Percentiles rank a stretch among this genome's conserved stretches.
Conservation (phyloP, 2,113 vertebrate genomes). For the Miniopterus natalensis region DNA sequence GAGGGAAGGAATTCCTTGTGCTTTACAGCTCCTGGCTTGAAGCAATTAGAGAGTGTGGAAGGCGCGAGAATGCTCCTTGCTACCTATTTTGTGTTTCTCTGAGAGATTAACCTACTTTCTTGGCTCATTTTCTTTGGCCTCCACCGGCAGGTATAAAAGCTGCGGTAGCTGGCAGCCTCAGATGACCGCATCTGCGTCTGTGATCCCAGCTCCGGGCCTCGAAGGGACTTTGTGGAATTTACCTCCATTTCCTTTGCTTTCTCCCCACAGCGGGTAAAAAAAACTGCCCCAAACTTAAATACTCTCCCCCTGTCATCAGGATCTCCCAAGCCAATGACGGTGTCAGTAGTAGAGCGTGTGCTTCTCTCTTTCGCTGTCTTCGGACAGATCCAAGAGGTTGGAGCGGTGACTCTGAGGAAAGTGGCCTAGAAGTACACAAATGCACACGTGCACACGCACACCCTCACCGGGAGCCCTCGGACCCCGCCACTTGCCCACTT, state of each 20-base stretch:
- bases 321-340: background rate
- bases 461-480: background rate
- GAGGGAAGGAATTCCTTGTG: slow-evolving; percentile 39
- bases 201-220: background rate
- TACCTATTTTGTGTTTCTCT: slow-evolving; percentile 49
- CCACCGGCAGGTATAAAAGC: slow-evolving; percentile 12
- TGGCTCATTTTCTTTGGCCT: slow-evolving; percentile 61
- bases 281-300: background rate
- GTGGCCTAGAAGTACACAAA: background rate
- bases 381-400: slow-evolving; percentile 36
- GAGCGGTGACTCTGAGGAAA: background rate
- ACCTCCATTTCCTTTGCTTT: background rate
- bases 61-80: slow-evolving; percentile 55
- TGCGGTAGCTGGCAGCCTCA: background rate
- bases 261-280: background rate
- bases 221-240: background rate
- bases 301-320: background rate
- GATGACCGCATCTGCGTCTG: slow-evolving; percentile 27
- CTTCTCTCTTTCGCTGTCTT: slow-evolving; percentile 18
- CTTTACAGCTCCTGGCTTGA: background rate
- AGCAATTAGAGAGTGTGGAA: slow-evolving; percentile 67
- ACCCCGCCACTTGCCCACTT: background rate
- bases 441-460: background rate
- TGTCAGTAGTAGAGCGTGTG: background rate
- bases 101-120: slow-evolving; percentile 69